A percentile compares a stretch with the other conserved stretches of the same genome.
phyloP scores from a whole-genome alignment of 1,140 invertebrate genomes.

The Triops cancriformis region DNA sequence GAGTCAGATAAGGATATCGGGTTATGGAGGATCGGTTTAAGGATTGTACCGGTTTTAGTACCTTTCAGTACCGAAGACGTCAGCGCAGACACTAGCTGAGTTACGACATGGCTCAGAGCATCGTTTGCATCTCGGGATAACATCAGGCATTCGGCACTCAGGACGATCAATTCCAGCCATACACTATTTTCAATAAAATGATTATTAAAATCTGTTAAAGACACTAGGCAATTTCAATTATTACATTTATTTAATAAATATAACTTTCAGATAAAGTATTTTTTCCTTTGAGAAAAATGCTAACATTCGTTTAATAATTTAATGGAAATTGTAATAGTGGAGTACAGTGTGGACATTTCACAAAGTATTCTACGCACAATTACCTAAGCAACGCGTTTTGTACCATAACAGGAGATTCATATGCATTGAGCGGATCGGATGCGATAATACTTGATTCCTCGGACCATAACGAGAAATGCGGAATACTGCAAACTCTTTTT shows the following conservation, averaged over 20 bases:
- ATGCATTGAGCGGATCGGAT: not conserved
- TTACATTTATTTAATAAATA: too few relatives aligned
- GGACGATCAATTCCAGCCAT: not conserved
- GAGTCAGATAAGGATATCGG: too few relatives aligned
- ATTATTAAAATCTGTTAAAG: too few relatives aligned
- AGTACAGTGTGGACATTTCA: too few relatives aligned
- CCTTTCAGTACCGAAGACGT: not conserved
- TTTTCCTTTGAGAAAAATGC: too few relatives aligned
- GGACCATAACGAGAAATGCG: not conserved
- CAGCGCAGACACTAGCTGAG: not conserved
- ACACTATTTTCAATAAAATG: not conserved
- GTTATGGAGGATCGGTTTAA: too few relatives aligned
- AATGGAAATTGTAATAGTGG: too few relatives aligned
- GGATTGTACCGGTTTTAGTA: not conserved
- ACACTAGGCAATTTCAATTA: too few relatives aligned
- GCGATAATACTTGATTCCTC: not conserved
- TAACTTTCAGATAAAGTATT: too few relatives aligned
- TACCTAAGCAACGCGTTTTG: constrained; percentile 5
- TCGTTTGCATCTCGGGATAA: not conserved
- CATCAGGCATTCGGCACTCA: not conserved
- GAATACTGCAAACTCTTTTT: not conserved
- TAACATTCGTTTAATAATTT: too few relatives aligned
- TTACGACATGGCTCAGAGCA: not conserved
- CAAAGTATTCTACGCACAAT: too few relatives aligned
- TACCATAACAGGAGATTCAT: not conserved